phyloP scores from a whole-genome alignment of 2,113 vertebrate genomes.

The Siniperca knerii region DNA sequence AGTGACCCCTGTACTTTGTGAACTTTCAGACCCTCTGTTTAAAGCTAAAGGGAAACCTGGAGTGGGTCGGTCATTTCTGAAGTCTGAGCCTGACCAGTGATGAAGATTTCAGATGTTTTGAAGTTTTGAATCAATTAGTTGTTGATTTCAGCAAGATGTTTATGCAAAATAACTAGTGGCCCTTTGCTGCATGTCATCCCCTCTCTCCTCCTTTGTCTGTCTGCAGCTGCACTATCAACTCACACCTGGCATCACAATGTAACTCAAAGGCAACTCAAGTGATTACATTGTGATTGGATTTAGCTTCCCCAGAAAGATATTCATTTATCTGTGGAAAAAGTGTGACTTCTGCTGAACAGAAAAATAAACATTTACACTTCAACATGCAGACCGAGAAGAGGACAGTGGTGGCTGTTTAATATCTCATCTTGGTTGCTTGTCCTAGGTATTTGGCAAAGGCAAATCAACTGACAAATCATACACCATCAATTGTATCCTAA shows the following conservation, averaged over 20 bases:
- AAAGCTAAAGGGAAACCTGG: background rate
- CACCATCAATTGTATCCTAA: background rate
- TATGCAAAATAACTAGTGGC: background rate
- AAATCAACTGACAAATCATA: background rate
- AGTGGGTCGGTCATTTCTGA: background rate
- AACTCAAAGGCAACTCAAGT: background rate
- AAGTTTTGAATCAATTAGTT: background rate
- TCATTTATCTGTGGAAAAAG: background rate
- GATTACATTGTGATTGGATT: background rate
- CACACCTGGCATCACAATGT: background rate
- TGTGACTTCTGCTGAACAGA: background rate
- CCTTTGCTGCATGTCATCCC: too few relatives aligned
- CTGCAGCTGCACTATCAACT: too few relatives aligned
- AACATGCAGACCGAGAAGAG: background rate
- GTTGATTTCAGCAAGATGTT: background rate
- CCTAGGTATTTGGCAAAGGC: background rate
- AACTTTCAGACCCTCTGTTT: background rate
- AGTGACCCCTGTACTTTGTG: background rate
- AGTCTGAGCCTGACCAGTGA: background rate
- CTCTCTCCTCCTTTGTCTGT: too few relatives aligned
- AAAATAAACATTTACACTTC: background rate
- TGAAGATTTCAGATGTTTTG: background rate
- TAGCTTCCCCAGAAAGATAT: background rate
- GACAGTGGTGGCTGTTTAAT: background rate
- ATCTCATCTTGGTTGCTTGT: background rate